Base-by-base conservation (phyloP, 2,113 vertebrate species). In the Condylura cristata region DNA sequence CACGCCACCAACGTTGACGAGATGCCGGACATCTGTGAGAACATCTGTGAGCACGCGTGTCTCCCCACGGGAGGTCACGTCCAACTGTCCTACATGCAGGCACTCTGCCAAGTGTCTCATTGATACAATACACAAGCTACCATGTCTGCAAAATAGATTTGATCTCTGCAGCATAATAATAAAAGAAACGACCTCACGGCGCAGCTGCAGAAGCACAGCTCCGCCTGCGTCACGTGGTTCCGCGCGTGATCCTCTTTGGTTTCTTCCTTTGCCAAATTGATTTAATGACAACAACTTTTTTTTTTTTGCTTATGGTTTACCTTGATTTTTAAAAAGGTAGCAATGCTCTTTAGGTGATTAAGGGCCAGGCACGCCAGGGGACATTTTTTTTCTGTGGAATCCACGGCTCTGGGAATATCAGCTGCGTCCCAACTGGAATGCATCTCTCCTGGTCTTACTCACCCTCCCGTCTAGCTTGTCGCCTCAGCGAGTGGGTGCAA, bases 211-310 rank as follows among this genome's bases (percentile, higher is more conserved):
- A 71, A n/a, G n/a, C 12, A 3, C 39, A 34, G n/a, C 2, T 5
- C 4, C 20, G 1, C 6, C 28, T 14, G 1, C 6, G 4, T 58
- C 12, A 3, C 14, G 51, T 51, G n/a, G 17, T 5, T 37, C 34
- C 58, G 76, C 10, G 39, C 30, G 1, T 8, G 0, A 11, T n/a
- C 20, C 44, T 86, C 37, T 90, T 56, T 34, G 28, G 14, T 58
- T 30, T 12, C 44, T 75, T 41, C 46, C 12, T 53, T 70, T 37
- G 30, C 46, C 22, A 37, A 44, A 20, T 60, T 79, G 71, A 72
- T 30, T 82, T 72, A 32, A 18, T 18, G n/a, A 5, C 37, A 17
- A 14, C 28, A 53, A 16, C 58, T 41, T 34, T 26, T 71, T 66
- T 41, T 24, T 63, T 68, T 66, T 28, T 39, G 68, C 41, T 82